Evolutionary conservation across 2,888 invertebrate species (phyloP).

Genomic region (Drosophila prostipennis): DNA sequence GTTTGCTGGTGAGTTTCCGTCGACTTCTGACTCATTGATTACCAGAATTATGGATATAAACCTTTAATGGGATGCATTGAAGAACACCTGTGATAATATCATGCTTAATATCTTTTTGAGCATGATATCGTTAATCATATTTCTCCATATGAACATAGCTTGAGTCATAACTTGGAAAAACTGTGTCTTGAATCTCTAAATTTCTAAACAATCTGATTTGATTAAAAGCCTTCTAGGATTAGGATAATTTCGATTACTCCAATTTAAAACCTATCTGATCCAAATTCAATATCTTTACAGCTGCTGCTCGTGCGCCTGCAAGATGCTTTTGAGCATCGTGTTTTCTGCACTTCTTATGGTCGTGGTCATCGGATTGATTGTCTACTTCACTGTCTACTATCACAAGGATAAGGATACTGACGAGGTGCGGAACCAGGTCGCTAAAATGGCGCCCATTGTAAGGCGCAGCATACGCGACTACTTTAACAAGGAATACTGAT

Average conservation of each 20-base stretch:
- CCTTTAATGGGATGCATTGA: background rate
- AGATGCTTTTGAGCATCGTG: conserved; percentile 74
- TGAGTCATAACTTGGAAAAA: too few relatives aligned
- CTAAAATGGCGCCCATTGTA: conserved; percentile 57
- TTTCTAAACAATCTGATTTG: background rate
- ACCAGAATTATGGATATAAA: background rate
- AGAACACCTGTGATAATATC: background rate
- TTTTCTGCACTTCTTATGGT: conserved; percentile 68
- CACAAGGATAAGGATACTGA: conserved; percentile 64
- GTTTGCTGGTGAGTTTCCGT: conserved; percentile 79
- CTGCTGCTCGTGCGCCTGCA: conserved; percentile 81
- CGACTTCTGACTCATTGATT: conserved; percentile 21
- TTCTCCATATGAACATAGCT: too few relatives aligned
- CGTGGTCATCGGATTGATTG: conserved; percentile 80
- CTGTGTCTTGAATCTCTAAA: too few relatives aligned
- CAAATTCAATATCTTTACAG: conserved; percentile 55
- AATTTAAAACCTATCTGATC: background rate
- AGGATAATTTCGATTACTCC: background rate
- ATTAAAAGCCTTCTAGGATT: too few relatives aligned
- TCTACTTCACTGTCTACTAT: conserved; percentile 80
- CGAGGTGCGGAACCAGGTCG: conserved; percentile 45
- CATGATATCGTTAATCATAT: too few relatives aligned
- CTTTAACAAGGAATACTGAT: conserved; percentile 63
- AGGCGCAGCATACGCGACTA: conserved; percentile 75
- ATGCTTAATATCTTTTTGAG: too few relatives aligned